Conservation (phyloP, 2,888 invertebrate species). For the Adelognathus sp. region DNA sequence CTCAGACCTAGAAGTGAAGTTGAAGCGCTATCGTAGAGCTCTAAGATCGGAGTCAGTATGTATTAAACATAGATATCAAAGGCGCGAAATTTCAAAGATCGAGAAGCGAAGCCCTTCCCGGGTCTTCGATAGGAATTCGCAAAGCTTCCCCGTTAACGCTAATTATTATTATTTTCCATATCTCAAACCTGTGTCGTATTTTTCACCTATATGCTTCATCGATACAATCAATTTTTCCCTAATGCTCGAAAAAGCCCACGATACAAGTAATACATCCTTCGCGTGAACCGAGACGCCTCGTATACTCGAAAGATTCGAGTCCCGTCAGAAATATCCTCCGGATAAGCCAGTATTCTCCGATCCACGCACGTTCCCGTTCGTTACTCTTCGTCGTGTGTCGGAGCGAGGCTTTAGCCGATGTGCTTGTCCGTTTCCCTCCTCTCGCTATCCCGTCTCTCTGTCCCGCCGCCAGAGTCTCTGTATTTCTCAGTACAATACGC, state of each 20-base stretch:
- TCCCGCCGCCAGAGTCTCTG: constrained; percentile 18
- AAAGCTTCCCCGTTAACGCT: too few species aligned
- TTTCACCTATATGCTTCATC: neutral
- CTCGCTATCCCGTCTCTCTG: constrained; percentile 57
- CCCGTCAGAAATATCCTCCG: neutral
- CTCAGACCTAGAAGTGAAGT: too few species aligned
- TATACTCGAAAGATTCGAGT: neutral
- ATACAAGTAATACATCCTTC: neutral
- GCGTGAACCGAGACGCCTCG: neutral
- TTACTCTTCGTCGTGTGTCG: neutral
- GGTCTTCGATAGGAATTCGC: too few species aligned
- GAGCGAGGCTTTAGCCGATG: neutral
- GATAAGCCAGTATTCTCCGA: constrained; percentile 17
- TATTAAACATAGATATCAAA: too few species aligned
- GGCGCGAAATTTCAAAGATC: too few species aligned
- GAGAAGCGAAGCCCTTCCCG: too few species aligned
- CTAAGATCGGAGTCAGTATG: too few species aligned
- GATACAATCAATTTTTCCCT: neutral
- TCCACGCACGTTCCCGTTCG: constrained; percentile 36
- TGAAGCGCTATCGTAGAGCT: too few species aligned
- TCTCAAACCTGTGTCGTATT: neutral
- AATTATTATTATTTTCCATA: too few species aligned
- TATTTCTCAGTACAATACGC: constrained; percentile 30
- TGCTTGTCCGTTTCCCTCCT: constrained; percentile 11
- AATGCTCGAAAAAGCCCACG: neutral